A percentile compares a stretch with the other conserved stretches of the same genome.
phyloP scores from a whole-genome alignment of 1,140 invertebrate species.

The Drosophila equinoxialis region DNA sequence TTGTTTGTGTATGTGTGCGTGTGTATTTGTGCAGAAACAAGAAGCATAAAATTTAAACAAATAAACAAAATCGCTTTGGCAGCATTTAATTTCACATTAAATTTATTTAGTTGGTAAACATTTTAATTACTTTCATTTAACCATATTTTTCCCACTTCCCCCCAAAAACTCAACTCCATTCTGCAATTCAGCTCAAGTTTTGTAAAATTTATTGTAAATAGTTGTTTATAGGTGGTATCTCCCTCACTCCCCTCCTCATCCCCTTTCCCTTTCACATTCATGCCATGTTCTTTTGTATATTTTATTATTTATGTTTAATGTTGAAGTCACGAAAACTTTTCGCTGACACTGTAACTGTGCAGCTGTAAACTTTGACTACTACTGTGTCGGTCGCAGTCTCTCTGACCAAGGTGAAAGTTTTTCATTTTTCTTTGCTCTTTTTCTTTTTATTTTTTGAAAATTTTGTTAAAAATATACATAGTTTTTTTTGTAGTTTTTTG shows the following conservation, averaged over 20 bases:
- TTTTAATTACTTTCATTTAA: constrained; percentile 44
- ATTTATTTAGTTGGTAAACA: constrained; percentile 46
- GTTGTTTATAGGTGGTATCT: not conserved
- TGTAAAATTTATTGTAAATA: constrained; percentile 23
- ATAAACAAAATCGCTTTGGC: constrained; percentile 19
- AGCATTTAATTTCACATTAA: constrained; percentile 21
- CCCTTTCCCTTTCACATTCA: not conserved
- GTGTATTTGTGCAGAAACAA: not conserved
- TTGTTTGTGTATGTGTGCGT: not conserved
- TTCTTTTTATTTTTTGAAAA: constrained; percentile 9
- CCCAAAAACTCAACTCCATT: not conserved
- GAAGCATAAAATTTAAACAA: constrained; percentile 6
- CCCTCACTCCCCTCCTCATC: not conserved
- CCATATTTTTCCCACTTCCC: not conserved
- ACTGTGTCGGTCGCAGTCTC: not conserved
- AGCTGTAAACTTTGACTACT: constrained; percentile 11
- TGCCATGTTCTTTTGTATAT: constrained; percentile 11
- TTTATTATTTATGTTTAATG: constrained; percentile 17
- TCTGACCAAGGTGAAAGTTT: constrained; percentile 46
- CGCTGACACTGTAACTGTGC: constrained; percentile 28
- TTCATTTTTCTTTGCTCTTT: constrained; percentile 10
- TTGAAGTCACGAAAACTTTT: constrained; percentile 45
- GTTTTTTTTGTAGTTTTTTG: constrained; percentile 9
- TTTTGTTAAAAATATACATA: constrained; percentile 16
- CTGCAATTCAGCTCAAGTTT: not conserved